phyloP scores from a whole-genome alignment of 2,888 invertebrate species.

The Galerucella pusilla region DNA sequence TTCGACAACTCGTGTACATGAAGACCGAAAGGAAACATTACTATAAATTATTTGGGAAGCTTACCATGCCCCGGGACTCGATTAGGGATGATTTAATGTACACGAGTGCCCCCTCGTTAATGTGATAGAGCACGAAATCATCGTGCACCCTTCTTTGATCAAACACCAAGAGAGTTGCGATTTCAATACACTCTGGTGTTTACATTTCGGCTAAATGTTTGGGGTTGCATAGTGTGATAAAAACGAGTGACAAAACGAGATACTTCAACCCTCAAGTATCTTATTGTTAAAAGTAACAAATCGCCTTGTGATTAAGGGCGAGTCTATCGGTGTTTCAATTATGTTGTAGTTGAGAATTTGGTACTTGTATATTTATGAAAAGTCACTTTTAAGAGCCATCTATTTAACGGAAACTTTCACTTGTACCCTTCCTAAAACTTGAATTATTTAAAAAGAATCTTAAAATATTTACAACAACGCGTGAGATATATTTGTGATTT shows the following conservation, averaged over 20 bases:
- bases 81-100: slow-evolving; percentile 56
- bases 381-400: too few species aligned
- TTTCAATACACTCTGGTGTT: slow-evolving; percentile 42
- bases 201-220: slow-evolving; percentile 35
- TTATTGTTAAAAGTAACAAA: slow-evolving; percentile 24
- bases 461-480: too few species aligned
- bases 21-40: slow-evolving; percentile 33
- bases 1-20: slow-evolving; percentile 25
- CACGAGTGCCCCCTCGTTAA: slow-evolving; percentile 50
- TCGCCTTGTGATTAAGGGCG: slow-evolving; percentile 1
- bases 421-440: too few species aligned
- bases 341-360: not conserved
- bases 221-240: slow-evolving; percentile 28
- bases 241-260: slow-evolving; percentile 27
- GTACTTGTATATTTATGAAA: not conserved
- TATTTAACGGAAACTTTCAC: too few species aligned
- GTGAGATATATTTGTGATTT: too few species aligned
- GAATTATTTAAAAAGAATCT: too few species aligned
- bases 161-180: slow-evolving; percentile 40
- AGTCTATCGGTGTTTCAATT: not conserved
- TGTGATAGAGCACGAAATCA: slow-evolving; percentile 55
- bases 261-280: slow-evolving; percentile 20
- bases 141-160: slow-evolving; percentile 38
- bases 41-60: slow-evolving; percentile 58
- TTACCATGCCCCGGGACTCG: slow-evolving; percentile 54